Evolutionary conservation across 2,113 vertebrate genomes (phyloP).

Genomic region (Cygnus atratus): DNA sequence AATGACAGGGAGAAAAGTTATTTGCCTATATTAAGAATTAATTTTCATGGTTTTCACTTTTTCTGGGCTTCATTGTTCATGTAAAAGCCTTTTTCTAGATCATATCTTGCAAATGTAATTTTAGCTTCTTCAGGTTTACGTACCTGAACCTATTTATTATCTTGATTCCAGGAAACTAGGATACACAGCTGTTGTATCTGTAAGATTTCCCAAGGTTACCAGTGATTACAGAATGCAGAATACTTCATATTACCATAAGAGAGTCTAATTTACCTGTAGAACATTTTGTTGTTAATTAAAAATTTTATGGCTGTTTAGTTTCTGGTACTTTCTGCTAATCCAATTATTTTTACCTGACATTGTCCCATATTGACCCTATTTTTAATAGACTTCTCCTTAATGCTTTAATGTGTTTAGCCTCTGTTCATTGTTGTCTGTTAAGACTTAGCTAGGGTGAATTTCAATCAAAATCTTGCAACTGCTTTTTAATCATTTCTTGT

Average conservation of each 20-base stretch:
- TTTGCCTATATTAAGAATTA: background rate
- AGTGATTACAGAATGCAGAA: background rate
- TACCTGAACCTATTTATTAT: background rate
- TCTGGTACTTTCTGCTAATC: background rate
- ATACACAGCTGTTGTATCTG: background rate
- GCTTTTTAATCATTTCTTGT: background rate
- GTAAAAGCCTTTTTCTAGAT: background rate
- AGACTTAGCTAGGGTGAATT: background rate
- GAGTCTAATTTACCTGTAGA: conserved; percentile 30
- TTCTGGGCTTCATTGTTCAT: background rate
- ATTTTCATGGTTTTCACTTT: background rate
- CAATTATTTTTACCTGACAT: conserved; percentile 18
- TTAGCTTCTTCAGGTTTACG: background rate
- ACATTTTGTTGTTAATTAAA: conserved; percentile 19
- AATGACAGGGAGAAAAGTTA: background rate
- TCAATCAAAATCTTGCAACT: background rate
- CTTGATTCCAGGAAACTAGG: background rate
- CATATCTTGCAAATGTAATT: background rate
- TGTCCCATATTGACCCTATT: background rate
- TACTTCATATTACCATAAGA: background rate
- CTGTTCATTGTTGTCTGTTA: background rate
- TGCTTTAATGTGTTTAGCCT: background rate
- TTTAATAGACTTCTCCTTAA: conserved; percentile 7
- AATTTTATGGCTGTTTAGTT: background rate
- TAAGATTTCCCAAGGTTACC: conserved; percentile 26